Conservation (phyloP, 2,113 vertebrate species). For the Cottus gobio region DNA sequence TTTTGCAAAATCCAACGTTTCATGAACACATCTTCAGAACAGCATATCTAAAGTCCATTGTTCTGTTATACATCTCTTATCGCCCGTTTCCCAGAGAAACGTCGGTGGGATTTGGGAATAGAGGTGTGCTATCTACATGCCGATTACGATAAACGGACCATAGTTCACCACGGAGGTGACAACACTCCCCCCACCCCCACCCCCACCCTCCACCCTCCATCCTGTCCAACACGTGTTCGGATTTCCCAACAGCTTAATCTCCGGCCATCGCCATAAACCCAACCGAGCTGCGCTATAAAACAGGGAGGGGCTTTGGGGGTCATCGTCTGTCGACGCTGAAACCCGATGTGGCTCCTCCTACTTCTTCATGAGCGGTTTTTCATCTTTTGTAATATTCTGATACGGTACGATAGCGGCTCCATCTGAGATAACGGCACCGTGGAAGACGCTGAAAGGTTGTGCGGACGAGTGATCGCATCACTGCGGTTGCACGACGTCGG, state of each 20-base stretch:
- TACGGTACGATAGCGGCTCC: not conserved
- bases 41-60: not conserved
- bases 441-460: not conserved
- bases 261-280: slow-evolving; percentile 60
- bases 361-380: not conserved
- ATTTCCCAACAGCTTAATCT: slow-evolving; percentile 67
- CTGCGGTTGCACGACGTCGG: not conserved
- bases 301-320: not conserved
- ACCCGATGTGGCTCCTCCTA: not conserved
- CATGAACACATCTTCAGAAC: not conserved
- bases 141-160: slow-evolving; percentile 20
- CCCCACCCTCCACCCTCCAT: not conserved
- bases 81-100: not conserved
- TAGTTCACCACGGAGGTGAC: slow-evolving; percentile 1
- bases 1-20: not conserved
- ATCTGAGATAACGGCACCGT: not conserved
- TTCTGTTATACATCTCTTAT: not conserved
- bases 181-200: not conserved
- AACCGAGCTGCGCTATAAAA: slow-evolving; percentile 22
- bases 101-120: not conserved
- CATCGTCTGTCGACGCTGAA: slow-evolving; percentile 6
- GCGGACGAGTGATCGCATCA: not conserved
- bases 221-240: not conserved
- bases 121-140: slow-evolving; percentile 15
- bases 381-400: not conserved